Evolutionary conservation across 2,113 vertebrate genomes (phyloP), one percentile per base, ranked within the genome.

Genomic region (Gobius niger): DNA sequence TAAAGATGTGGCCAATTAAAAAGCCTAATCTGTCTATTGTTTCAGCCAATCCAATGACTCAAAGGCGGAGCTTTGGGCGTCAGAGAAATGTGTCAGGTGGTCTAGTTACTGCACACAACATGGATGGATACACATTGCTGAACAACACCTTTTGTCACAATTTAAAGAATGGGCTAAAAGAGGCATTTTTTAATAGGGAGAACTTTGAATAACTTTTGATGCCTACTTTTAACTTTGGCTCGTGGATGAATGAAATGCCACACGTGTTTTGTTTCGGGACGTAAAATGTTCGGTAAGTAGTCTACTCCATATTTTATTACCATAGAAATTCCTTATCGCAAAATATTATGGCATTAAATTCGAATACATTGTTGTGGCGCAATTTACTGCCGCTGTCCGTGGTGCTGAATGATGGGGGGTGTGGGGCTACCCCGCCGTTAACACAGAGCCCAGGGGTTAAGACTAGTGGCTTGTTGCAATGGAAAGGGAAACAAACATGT

Each of bases 401-500:
- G 72, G 85, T 85, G 53, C 82, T 86, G 80, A 73, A 73, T 50
- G 74, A 3, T 41, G 57, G 16, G 57, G 40, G 24, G 57, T 15
- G 44, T 3, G 42, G 49, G 75, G 77, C 64, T 74, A 70, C 67
- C 78, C 83, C 70, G n/a, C 49, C 47, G 62, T 75, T 75, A 85
- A 62, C 65, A 67, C 85, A 87, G 72, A 15, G 7, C 52, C 18
- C 7, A 11, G 51, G 57, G 76, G 76, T 78, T 63, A 77, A 73
- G 70, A 87, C 81, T 73, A 70, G 71, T 76, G 70, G 51, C 75
- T 50, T 42, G 83, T 86, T 56, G 77, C 86, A 83, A 81, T 78
- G 77, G 82, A 9, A 75, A 8, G 71, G 11, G 16, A 62, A 49
- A 40, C 86, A 62, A 47, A 40, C 85, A 75, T 49, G 87, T 63